Evolutionary conservation across 2,888 invertebrate species (phyloP), one percentile per base, ranked within the genome.

Genomic region (Pherbina coryleti): DNA sequence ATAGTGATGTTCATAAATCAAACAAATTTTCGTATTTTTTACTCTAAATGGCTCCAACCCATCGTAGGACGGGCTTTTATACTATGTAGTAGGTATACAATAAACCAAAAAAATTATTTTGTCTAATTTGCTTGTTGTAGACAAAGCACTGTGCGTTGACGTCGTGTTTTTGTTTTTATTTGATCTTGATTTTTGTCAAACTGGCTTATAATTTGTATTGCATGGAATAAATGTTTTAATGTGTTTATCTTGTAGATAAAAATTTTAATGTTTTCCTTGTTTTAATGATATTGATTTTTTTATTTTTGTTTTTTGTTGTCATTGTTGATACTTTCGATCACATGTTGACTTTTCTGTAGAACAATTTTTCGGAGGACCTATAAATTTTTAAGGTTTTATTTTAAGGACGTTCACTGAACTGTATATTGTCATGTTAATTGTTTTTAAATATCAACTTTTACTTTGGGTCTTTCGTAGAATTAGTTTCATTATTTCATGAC

Each of bases 381-480:
- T 19, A 53, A 2, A 5, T 4, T 67, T 2, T 49, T 67, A 31
- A 34, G n/a, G 37, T 51, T 44, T 49, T 22, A 22, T 8, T 49
- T 64, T 49, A 67, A 75, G 75, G 75, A 62, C 74, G 76, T 74
- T 69, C 78, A 74, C 11, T 78, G 74, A 78, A 78, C 78, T 66
- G 14, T 8, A 8, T 49, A 51, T 17, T 5, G 17, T 28, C 28
- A 22, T 7, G 25, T 22, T 19, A 3, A 60, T 44, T 44, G 14
- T 44, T 44, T 22, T 22, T 22, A 28, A 4, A 28, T 31, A 17
- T 8, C 17, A 19, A 66, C 34, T 66, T 34, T 34, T 53, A 28
- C 17, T 53, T 69, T 51, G 9, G 17, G 53, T 14, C 14, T 70
- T 34, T 53, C 49, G 69, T 8, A 44, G 44, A 44, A 44, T 44